phyloP scores from a whole-genome alignment of 2,797 vertebrate species.

The Coranthus polyacanthus region DNA sequence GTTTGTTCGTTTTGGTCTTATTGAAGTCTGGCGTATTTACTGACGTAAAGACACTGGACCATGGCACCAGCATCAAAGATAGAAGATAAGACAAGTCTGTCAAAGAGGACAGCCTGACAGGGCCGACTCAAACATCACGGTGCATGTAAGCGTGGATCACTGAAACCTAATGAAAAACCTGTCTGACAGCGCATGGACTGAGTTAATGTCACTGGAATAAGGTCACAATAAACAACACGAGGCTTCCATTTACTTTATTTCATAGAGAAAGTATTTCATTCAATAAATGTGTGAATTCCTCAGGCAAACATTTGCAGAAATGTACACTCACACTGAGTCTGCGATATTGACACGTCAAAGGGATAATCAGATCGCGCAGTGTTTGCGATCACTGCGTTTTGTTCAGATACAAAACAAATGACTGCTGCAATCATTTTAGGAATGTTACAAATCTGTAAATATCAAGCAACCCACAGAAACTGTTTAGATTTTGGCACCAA shows the following conservation, averaged over 20 bases:
- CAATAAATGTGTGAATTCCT: conserved; percentile 18
- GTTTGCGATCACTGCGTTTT: conserved; percentile 1
- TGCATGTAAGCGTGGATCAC: neutral
- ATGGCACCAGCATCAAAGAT: neutral
- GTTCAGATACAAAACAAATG: neutral
- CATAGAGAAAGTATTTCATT: neutral
- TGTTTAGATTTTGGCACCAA: neutral
- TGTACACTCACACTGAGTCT: neutral
- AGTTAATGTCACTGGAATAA: neutral
- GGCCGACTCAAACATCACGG: neutral
- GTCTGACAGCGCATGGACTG: neutral
- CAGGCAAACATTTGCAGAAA: neutral
- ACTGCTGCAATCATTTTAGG: neutral
- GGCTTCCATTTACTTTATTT: conserved; percentile 41
- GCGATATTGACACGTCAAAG: neutral
- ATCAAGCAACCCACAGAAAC: neutral
- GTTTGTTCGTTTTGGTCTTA: neutral
- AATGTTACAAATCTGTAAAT: neutral
- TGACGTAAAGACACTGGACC: neutral
- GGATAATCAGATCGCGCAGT: too few species aligned
- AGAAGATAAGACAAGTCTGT: neutral
- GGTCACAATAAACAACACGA: neutral
- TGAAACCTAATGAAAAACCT: neutral
- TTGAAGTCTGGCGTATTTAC: neutral
- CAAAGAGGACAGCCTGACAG: neutral